These are phyloP conservation scores for Pomatorhinus ruficollis DNA, from an alignment of 2,113 vertebrate species.

Conservation along the genomic window DNA sequence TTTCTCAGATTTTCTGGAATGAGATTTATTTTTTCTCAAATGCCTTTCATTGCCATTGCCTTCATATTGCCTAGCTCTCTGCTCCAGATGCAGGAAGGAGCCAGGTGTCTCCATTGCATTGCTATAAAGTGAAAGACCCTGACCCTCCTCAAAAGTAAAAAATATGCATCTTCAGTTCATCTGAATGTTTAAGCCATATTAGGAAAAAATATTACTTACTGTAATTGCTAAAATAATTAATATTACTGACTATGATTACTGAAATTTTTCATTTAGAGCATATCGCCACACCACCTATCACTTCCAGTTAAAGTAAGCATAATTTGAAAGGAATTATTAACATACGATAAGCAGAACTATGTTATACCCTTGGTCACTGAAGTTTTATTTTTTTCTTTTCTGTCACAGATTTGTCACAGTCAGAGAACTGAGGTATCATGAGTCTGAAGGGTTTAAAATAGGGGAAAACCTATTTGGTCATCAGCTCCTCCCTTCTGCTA, in stretches of 20 bases:
- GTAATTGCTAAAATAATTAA: background rate
- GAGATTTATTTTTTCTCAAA: background rate
- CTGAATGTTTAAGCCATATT: background rate
- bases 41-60: background rate
- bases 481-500: background rate
- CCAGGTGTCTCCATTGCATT: rapidly evolving
- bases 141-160: background rate
- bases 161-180: background rate
- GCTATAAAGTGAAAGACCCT: background rate
- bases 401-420: background rate
- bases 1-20: background rate
- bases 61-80: background rate
- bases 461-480: background rate
- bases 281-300: background rate
- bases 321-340: background rate
- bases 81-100: background rate
- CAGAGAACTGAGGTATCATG: background rate
- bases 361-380: background rate
- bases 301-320: background rate
- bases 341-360: background rate
- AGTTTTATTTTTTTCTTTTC: background rate
- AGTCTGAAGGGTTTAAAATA: background rate
- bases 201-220: background rate
- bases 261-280: background rate
- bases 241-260: background rate